Conservation (phyloP, 2,797 vertebrate species). For the Denticeps clupeoides region DNA sequence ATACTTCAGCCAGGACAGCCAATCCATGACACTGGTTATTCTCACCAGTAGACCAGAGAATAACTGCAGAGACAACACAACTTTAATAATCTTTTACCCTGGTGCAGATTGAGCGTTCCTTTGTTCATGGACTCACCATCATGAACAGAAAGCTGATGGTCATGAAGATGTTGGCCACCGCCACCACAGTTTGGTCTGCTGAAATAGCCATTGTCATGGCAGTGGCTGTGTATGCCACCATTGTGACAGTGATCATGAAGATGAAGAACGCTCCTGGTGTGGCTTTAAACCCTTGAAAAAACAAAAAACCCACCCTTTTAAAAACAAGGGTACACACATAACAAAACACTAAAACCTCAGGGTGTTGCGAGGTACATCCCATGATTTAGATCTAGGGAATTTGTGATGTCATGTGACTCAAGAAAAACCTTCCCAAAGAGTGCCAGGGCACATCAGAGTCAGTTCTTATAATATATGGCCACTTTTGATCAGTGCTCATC, state of each 20-base stretch:
- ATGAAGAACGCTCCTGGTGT: slow-evolving; percentile 61
- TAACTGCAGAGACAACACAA: slow-evolving; percentile 53
- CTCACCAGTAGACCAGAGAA: slow-evolving; percentile 89
- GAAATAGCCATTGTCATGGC: slow-evolving; percentile 80
- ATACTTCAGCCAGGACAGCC: slow-evolving; percentile 88
- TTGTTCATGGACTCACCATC: slow-evolving; percentile 79
- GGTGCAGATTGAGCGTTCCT: too few relatives aligned
- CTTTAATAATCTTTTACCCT: too few relatives aligned
- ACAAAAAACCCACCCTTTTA: too few relatives aligned
- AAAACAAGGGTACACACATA: slow-evolving; percentile 17
- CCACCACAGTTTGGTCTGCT: slow-evolving; percentile 70
- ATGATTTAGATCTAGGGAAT: too few relatives aligned
- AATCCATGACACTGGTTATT: slow-evolving; percentile 62
- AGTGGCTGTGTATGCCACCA: slow-evolving; percentile 73
- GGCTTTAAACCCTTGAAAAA: slow-evolving; percentile 76
- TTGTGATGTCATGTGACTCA: too few relatives aligned
- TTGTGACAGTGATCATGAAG: slow-evolving; percentile 70
- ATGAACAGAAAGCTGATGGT: slow-evolving; percentile 80
- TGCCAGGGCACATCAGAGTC: too few relatives aligned
- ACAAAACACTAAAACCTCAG: slow-evolving; percentile 2
- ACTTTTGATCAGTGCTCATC: too few relatives aligned
- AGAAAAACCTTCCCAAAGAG: too few relatives aligned
- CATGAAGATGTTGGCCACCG: slow-evolving; percentile 75
- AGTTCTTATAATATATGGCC: too few relatives aligned
- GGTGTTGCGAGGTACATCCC: too few relatives aligned